phyloP scores from a whole-genome alignment of 2,797 vertebrate genomes.

The Myotis planiceps region DNA sequence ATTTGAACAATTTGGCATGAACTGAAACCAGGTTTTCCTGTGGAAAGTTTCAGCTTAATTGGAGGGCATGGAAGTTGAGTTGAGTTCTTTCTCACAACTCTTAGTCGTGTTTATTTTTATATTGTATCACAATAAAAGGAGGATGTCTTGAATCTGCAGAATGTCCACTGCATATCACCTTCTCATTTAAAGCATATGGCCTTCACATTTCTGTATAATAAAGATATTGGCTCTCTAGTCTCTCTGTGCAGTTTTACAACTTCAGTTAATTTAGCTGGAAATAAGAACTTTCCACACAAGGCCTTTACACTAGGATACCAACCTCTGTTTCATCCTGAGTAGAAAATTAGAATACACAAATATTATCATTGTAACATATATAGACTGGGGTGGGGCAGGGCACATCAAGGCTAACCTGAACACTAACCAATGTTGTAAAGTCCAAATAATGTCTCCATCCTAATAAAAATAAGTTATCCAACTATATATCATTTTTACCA shows the following conservation, averaged over 20 bases:
- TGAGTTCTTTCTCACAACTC: constrained; percentile 62
- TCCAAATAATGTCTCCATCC: not conserved
- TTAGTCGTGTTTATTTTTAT: constrained; percentile 64
- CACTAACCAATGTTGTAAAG: not conserved
- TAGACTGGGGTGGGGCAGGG: not conserved
- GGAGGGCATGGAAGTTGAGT: not conserved
- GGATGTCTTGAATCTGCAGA: constrained; percentile 31
- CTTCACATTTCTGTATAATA: constrained; percentile 71
- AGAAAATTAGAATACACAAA: not conserved
- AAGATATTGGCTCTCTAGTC: constrained; percentile 56
- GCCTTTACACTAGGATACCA: not conserved
- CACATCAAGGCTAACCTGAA: not conserved
- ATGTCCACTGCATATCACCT: constrained; percentile 44
- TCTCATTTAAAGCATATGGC: constrained; percentile 23
- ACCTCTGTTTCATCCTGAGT: not conserved
- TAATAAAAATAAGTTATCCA: constrained; percentile 24
- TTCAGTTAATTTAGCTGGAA: constrained; percentile 42
- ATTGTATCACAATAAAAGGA: constrained; percentile 35
- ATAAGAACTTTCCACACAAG: not conserved
- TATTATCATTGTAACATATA: not conserved
- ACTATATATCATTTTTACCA: not conserved
- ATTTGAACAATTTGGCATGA: constrained; percentile 41
- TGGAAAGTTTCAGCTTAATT: constrained; percentile 53
- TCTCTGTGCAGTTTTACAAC: constrained; percentile 36
- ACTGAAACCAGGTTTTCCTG: constrained; percentile 68